Percentiles rank a stretch among this genome's conserved stretches.
These are phyloP conservation scores for Galerucella pusilla DNA, from an alignment of 2,888 invertebrate species.

Conservation along the genomic window DNA sequence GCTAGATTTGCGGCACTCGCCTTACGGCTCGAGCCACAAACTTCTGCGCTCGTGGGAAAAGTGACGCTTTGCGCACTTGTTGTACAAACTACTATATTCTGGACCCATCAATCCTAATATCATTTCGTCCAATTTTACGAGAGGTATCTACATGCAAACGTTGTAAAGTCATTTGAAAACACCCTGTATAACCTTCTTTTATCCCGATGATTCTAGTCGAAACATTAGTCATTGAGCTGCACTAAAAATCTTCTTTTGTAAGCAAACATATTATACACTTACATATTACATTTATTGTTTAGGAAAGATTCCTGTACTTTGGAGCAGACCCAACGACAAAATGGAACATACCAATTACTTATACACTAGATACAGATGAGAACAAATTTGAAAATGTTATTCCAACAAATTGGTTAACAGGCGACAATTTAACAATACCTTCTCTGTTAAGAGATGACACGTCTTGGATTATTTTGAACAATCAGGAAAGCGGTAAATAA, in stretches of 20 bases:
- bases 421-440: conserved; percentile 28
- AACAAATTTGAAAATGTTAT: conserved; percentile 61
- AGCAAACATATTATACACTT: neutral
- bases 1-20: too few species aligned
- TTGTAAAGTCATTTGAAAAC: too few species aligned
- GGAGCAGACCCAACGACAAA: conserved; percentile 33
- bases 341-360: conserved; percentile 69
- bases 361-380: conserved; percentile 62
- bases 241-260: neutral
- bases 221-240: too few species aligned
- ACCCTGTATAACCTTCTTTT: too few species aligned
- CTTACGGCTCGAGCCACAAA: too few species aligned
- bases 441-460: conserved; percentile 28
- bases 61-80: too few species aligned
- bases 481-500: conserved; percentile 47
- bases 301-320: conserved; percentile 47
- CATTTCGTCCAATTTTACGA: too few species aligned
- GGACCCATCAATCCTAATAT: too few species aligned
- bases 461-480: conserved; percentile 51
- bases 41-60: too few species aligned
- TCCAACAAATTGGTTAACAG: conserved; percentile 57
- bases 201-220: too few species aligned
- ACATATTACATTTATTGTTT: conserved; percentile 17
- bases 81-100: too few species aligned
- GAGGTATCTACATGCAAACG: too few species aligned